These are phyloP conservation scores for Petrocephalus microphthalmus DNA, from an alignment of 2,113 vertebrate genomes.

Conservation along the genomic window DNA sequence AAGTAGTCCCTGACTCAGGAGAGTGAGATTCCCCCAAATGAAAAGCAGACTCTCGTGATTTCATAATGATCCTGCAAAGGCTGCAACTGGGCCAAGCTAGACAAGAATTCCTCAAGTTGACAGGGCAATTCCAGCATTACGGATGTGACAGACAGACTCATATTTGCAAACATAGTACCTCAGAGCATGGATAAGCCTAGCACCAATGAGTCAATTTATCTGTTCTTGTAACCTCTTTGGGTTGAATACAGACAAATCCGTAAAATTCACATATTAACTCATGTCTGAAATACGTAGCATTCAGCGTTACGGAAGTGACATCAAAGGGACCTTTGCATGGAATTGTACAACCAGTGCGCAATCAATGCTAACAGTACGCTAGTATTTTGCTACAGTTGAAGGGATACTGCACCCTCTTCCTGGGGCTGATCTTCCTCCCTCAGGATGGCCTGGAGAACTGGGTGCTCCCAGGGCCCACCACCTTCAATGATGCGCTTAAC, in stretches of 20 bases:
- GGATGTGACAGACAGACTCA: not conserved
- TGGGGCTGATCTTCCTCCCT: constrained; percentile 76
- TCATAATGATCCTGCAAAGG: not conserved
- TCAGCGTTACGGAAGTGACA: not conserved
- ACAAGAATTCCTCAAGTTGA: not conserved
- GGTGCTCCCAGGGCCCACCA: constrained; percentile 84
- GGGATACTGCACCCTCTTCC: constrained; percentile 62
- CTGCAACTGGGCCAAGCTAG: not conserved
- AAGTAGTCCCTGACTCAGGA: not conserved
- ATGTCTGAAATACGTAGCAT: not conserved
- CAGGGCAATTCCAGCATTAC: not conserved
- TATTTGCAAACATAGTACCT: not conserved
- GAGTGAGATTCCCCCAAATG: not conserved
- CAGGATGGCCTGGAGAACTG: constrained; percentile 82
- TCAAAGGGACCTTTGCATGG: not conserved
- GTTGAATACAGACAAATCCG: not conserved
- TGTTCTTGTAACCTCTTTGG: not conserved
- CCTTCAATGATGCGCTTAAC: constrained; percentile 76
- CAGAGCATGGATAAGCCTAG: not conserved
- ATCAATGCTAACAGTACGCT: not conserved
- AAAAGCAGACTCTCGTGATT: not conserved
- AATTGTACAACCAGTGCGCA: not conserved
- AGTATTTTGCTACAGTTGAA: not conserved
- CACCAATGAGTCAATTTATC: not conserved
- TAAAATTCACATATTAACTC: not conserved